Evolutionary conservation across 2,797 vertebrate species (phyloP).

Genomic region (Gallinago stenura): DNA sequence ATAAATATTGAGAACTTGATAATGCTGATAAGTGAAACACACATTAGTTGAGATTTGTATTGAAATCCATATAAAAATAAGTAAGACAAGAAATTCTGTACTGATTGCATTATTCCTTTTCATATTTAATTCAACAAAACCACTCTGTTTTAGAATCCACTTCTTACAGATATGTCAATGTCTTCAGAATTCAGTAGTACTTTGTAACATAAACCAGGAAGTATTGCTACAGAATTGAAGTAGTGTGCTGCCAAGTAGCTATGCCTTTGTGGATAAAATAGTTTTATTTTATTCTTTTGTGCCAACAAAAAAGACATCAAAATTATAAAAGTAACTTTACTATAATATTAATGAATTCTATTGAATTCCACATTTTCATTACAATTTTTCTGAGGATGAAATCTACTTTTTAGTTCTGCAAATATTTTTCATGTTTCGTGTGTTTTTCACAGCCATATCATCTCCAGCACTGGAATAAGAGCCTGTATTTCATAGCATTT

Average conservation of each 20-base stretch:
- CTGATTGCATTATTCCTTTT: conserved; percentile 60
- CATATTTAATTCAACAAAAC: conserved; percentile 73
- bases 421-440: conserved; percentile 26
- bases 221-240: conserved; percentile 11
- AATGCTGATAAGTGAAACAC: neutral
- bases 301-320: conserved; percentile 60
- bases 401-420: conserved; percentile 42
- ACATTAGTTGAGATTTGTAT: conserved; percentile 19
- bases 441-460: neutral
- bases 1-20: neutral
- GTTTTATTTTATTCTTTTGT: conserved; percentile 55
- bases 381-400: conserved; percentile 11
- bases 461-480: neutral
- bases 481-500: neutral
- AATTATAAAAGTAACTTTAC: conserved; percentile 46
- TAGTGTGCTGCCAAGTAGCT: conserved; percentile 12
- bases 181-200: conserved; percentile 50
- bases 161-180: conserved; percentile 60
- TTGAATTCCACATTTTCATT: conserved; percentile 38
- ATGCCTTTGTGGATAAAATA: conserved; percentile 54
- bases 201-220: conserved; percentile 53
- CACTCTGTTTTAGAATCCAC: conserved; percentile 22
- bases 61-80: conserved; percentile 47
- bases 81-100: conserved; percentile 40
- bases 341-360: conserved; percentile 58